Evolutionary conservation across 2,113 vertebrate genomes (phyloP), one percentile per base, ranked within the genome.

Genomic region (Periophthalmodon schlosseri): DNA sequence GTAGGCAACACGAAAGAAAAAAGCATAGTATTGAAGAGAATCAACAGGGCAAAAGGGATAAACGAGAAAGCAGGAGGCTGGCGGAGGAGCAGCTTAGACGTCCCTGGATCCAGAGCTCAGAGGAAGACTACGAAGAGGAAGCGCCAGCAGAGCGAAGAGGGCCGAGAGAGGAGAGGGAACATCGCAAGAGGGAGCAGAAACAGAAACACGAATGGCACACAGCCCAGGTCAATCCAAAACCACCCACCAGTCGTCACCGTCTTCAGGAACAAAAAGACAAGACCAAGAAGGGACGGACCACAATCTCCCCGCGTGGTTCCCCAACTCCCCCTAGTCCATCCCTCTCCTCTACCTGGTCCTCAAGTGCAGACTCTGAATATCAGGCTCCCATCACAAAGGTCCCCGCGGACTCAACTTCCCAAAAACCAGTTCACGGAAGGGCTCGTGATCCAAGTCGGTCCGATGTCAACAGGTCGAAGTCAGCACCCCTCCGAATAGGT

Each of bases 281-380:
- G 65, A 58, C 73, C 20, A 88, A 81, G 68, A 87, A 75, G 67
- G 69, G 21, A 33, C 69, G 71, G 23, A 86, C 74, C 49, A 80
- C 78, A 81, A 81, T 94, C 86, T 20, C 88, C 86, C 23, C 66
- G 84, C 94, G 95, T 5, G 94, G 91, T 0, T 95, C 90, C 20
- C 83, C 87, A 39, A 81, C 83, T 84, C 88, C 88, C 20, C 81
- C 72, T 14, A 78, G 73, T 93, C 93, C 67, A 2, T 84, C 87
- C 14, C 86, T 88, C 14, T 90, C 87, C 16, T 96, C 95, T 0
- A 88, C 93, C 0, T 94, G 86, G 49, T 95, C 95, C 61, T 95
- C 95, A 0, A 93, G 92, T 70, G 95, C 95, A 0, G 95, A 95
- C 61, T 95, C 95, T 39, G 93, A 94, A 78, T 90, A 60, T 20